Base-by-base conservation (phyloP, 53 echinoderm and acorn worm species). In the Crossaster papposus region DNA sequence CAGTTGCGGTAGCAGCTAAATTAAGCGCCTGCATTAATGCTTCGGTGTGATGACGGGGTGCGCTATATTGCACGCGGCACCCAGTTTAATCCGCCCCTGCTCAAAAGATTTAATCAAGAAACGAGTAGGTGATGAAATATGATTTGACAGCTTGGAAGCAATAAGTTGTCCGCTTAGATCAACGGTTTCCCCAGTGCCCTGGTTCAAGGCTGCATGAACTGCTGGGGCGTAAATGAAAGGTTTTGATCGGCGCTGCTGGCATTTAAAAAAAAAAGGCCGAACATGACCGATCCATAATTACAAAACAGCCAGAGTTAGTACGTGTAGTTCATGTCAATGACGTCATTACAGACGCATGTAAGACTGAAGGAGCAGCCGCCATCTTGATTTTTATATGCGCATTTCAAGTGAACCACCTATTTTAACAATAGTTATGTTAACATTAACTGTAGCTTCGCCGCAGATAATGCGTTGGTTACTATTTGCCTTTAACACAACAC, bases 31-130 rank as follows among this genome's bases (percentile, higher is more conserved):
- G 58, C 58, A 78, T 22, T 51, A 54, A 15, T 28, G 38, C 22
- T 26, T 62, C 51, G 44, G 44, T 44, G 44, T 44, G 44, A 44
- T 13, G 35, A 64, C 36, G 65, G 44, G 36, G 1, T 76, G 35
- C 26, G 52, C 62, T 0, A n/a, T 77, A n/a, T 87, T 83, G 37
- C 77, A 36, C 35, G 77, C 55, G 58, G 50, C 87, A 54, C 76
- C 36, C 62, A 32, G 31, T 77, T 76, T 77, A 87, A 77, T 87
- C 87, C 75, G n/a, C 35, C 44, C 34, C 76, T 32, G 76, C 76
- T 87, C 58, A 80, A 87, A 85, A 87, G 87, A 87, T 87, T 87
- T 87, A 87, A 87, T 87, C 87, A 87, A 87, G 87, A 87, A 87
- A 87, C 77, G 87, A 87, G 87, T 87, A 33, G 63, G 87, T 87